Base-by-base conservation (phyloP, 35 echinoderm and acorn worm species). In the Hemicentrotus pulcherrimus region DNA sequence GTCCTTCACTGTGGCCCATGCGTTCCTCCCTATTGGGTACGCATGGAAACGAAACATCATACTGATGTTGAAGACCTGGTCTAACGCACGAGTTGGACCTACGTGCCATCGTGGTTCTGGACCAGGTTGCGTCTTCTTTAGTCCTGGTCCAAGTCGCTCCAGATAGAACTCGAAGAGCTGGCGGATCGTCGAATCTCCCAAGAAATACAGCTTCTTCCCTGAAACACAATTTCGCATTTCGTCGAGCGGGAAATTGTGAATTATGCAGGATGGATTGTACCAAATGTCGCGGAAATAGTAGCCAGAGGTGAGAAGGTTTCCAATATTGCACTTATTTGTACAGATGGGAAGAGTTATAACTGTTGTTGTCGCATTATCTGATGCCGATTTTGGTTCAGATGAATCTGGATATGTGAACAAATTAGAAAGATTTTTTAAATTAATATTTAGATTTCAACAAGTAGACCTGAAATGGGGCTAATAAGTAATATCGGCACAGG, bases 131-230 rank as follows among this genome's bases (percentile, higher is more conserved):
- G 91, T 92, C 48, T 92, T 92, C 45, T 89, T 9, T 71, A 50
- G 16, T 32, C 19, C 86, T 89, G 85, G 45, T 47, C 32, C 48
- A 32, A 92, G 41, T 47, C 46, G 31, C 7, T 47, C 30, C 91
- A 92, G 30, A 55, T 92, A 92, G 30, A 48, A 92, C 91, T 92
- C 91, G 48, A 92, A 92, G 13, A 92, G 91, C 30, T 92, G 91
- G 10, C 91, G 91, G 30, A 92, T 92, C 9, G 91, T 92, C 11
- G 91, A 92, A 55, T 92, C 91, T 31, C 91, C 91, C 5, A 92
- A 55, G 46, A 92, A 92, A 55, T 92, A 55, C 2, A 92, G 15
- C 48, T 47, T 92, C 48, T 55, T 92, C 45, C 48, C 30, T 11
- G 47, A 31, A 5, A 92, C 14, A 52, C 91, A 92, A 1, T 4